phyloP scores from a whole-genome alignment of 2,888 invertebrate genomes.

The Chymomyza procnemis region DNA sequence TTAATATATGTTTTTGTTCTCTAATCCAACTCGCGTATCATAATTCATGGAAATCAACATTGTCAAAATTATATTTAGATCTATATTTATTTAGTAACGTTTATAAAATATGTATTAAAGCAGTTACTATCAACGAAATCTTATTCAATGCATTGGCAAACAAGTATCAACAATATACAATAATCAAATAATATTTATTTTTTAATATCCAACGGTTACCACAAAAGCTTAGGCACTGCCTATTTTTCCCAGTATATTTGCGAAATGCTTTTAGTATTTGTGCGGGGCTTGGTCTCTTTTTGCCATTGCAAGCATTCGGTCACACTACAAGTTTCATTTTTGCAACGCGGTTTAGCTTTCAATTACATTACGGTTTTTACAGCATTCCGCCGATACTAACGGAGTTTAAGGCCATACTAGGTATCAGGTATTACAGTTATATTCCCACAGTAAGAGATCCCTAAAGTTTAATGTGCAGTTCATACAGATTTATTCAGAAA shows the following conservation, averaged over 20 bases:
- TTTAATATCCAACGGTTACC: neutral
- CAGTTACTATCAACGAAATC: no score
- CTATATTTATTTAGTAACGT: no score
- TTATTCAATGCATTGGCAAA: no score
- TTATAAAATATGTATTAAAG: no score
- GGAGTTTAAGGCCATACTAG: neutral
- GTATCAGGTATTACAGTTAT: neutral
- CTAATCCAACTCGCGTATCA: no score
- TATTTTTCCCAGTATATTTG: no score
- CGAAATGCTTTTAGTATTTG: neutral
- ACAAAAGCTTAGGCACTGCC: neutral
- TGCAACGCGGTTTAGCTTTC: neutral
- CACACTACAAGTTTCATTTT: neutral
- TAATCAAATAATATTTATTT: neutral
- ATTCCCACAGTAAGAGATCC: neutral
- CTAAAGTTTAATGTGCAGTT: neutral
- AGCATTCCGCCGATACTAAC: neutral
- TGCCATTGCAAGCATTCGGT: neutral
- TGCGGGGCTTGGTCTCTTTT: neutral
- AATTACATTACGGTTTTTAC: neutral
- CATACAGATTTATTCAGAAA: neutral
- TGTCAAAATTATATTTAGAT: no score
- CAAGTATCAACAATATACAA: no score
- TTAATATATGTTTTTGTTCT: no score
- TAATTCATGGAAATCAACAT: no score